Conservation (phyloP, 2,888 invertebrate species). For the Noctuana brunneofusca region DNA sequence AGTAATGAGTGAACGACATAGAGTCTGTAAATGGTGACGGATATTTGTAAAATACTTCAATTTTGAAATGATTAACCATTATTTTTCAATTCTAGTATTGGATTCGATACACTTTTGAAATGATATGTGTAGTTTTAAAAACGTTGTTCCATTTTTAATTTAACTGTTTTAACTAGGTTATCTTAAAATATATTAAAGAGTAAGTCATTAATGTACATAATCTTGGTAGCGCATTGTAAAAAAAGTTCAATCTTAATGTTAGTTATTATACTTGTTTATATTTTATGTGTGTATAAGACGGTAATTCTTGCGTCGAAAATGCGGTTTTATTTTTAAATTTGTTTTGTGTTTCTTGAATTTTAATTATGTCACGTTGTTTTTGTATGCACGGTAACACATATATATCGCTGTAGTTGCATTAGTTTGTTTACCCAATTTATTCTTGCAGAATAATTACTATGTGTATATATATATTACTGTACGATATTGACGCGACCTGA, state of each 20-base stretch:
- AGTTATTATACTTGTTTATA: not conserved
- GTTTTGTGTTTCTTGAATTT: constrained; percentile 20
- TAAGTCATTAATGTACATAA: not conserved
- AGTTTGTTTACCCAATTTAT: too few species aligned
- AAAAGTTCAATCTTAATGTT: not conserved
- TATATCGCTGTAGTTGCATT: not conserved
- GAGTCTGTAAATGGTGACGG: too few species aligned
- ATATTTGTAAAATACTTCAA: too few species aligned
- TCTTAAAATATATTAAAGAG: not conserved
- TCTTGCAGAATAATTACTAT: too few species aligned
- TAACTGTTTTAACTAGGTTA: not conserved
- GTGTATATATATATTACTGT: too few species aligned
- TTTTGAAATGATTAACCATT: too few species aligned
- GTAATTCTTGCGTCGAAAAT: constrained; percentile 3
- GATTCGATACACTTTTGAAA: not conserved
- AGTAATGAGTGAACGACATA: too few species aligned
- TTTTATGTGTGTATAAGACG: not conserved
- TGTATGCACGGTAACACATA: not conserved
- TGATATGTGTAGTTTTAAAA: not conserved
- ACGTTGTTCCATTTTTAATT: not conserved
- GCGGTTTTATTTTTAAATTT: constrained; percentile 10
- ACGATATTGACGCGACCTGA: not conserved
- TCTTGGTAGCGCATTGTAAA: not conserved
- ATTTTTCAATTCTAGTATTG: too few species aligned
- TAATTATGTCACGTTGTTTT: constrained; percentile 21